Percentiles rank a stretch among this genome's conserved stretches.
phyloP scores from a whole-genome alignment of 2,797 vertebrate species.

The Clarias fuscus region DNA sequence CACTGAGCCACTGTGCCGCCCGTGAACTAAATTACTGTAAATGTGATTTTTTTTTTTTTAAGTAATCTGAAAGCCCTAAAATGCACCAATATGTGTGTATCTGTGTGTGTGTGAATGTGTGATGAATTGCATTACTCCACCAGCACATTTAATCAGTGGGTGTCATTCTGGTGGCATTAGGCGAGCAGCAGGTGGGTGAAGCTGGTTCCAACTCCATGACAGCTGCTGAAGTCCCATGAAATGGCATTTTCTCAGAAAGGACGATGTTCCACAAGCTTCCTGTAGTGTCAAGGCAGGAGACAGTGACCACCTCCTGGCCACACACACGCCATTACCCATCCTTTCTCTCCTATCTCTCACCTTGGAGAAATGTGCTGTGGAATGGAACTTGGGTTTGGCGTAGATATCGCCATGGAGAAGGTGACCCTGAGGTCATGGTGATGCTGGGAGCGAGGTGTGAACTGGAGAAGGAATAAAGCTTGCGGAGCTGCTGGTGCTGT shows the following conservation, averaged over 20 bases:
- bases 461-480: conserved; percentile 33
- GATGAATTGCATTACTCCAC: background rate
- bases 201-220: conserved; percentile 48
- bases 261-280: conserved; percentile 59
- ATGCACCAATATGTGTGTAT: background rate
- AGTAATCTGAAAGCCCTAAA: background rate
- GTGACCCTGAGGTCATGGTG: conserved; percentile 36
- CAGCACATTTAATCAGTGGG: conserved; percentile 15
- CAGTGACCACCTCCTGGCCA: conserved; percentile 48
- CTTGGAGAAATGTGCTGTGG: conserved; percentile 22
- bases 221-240: conserved; percentile 70
- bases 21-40: too few relatives aligned
- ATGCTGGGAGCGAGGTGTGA: conserved; percentile 28
- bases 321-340: conserved; percentile 38
- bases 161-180: conserved; percentile 40
- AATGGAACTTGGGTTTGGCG: conserved; percentile 21
- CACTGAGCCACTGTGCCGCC: too few relatives aligned
- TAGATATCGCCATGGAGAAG: conserved; percentile 12
- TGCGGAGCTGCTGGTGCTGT: conserved; percentile 26
- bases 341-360: conserved; percentile 28
- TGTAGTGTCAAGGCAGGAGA: conserved; percentile 53
- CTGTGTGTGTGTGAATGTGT: background rate
- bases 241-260: conserved; percentile 72
- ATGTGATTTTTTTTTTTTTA: background rate
- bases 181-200: conserved; percentile 61